Evolutionary conservation across 2,113 vertebrate genomes (phyloP).

Genomic region (Ictalurus furcatus): DNA sequence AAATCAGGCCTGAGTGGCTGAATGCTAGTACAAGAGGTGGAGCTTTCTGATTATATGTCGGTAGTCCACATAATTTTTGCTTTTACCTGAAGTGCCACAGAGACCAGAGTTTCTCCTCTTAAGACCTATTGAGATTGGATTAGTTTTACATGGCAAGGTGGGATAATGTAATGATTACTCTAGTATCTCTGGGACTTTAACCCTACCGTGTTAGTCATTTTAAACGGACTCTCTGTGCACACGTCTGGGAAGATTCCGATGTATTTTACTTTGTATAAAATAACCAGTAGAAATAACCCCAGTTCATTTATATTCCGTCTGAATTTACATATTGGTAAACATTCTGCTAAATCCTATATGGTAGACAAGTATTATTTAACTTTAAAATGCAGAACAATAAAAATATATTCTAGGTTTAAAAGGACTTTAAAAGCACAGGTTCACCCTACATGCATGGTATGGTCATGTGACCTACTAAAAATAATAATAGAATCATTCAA

Average conservation of each 20-base stretch:
- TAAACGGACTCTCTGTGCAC: background rate
- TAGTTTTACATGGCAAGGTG: background rate
- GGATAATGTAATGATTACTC: background rate
- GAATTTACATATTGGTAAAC: background rate
- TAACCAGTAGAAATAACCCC: background rate
- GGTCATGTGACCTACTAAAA: background rate
- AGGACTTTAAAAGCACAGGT: too few species aligned
- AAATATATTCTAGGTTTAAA: background rate
- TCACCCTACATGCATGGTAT: too few species aligned
- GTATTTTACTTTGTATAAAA: background rate
- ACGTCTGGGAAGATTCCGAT: background rate
- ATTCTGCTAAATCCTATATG: background rate
- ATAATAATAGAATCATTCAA: background rate
- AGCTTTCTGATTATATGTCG: background rate
- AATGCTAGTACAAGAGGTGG: background rate
- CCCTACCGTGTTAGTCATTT: background rate
- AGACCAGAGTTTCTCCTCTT: background rate
- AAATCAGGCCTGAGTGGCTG: background rate
- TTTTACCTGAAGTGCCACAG: background rate
- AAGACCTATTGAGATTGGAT: background rate
- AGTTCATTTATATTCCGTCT: background rate
- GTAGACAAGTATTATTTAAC: background rate
- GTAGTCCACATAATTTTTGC: background rate
- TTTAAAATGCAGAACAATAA: background rate
- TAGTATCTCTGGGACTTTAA: background rate